A percentile compares a stretch with the other conserved stretches of the same genome.
phyloP scores from a whole-genome alignment of 2,113 vertebrate species.

The Maccullochella peelii region DNA sequence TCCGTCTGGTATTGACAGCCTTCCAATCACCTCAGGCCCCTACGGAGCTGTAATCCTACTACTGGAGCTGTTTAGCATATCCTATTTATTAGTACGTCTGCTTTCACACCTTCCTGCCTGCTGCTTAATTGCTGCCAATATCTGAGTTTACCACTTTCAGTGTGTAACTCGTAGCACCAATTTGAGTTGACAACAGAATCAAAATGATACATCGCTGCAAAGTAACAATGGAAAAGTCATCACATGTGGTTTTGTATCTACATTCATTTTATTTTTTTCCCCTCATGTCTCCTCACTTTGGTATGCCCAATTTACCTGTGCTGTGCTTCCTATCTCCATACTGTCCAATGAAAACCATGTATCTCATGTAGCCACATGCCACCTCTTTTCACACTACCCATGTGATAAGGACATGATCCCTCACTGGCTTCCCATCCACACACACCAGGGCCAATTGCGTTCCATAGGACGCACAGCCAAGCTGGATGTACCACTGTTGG shows the following conservation, averaged over 20 bases:
- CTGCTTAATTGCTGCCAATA: slow-evolving; percentile 46
- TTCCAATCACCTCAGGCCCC: slow-evolving; percentile 60
- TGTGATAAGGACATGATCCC: slow-evolving; percentile 13
- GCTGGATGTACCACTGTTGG: neutral
- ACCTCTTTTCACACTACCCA: neutral
- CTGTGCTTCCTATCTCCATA: neutral
- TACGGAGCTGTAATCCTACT: slow-evolving; percentile 54
- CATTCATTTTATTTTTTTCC: too few species aligned
- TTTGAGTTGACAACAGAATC: neutral
- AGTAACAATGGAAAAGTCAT: neutral
- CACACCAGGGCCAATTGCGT: neutral
- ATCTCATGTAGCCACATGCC: too few species aligned
- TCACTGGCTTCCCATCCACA: slow-evolving; percentile 13
- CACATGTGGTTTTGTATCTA: neutral
- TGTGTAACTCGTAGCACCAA: slow-evolving; percentile 11
- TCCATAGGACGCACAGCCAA: neutral
- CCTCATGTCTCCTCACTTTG: neutral
- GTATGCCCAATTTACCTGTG: neutral
- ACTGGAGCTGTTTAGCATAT: slow-evolving; percentile 55
- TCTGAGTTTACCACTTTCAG: slow-evolving; percentile 30
- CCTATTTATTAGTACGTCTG: slow-evolving; percentile 55
- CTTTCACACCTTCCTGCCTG: slow-evolving; percentile 50
- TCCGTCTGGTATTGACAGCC: slow-evolving; percentile 65
- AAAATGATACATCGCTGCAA: slow-evolving; percentile 3
- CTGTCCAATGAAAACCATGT: too few species aligned